Evolutionary conservation across 2,797 vertebrate species (phyloP).

Genomic region (Brachyrhaphis roseni): DNA sequence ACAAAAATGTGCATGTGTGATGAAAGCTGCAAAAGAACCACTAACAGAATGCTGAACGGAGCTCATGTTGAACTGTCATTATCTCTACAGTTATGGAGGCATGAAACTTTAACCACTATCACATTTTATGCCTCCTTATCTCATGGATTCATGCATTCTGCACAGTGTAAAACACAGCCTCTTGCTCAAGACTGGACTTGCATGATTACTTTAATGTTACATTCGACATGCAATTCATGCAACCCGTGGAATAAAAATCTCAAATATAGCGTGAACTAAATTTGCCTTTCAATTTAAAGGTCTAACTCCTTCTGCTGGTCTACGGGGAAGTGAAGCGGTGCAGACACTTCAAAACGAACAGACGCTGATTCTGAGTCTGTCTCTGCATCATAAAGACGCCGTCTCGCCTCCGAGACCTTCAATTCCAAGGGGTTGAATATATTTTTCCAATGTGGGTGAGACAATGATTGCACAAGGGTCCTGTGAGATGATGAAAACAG

Average conservation of each 20-base stretch:
- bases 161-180: slow-evolving; percentile 13
- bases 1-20: slow-evolving; percentile 4
- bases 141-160: slow-evolving; percentile 21
- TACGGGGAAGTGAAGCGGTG: slow-evolving; percentile 25
- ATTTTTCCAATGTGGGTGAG: slow-evolving; percentile 21
- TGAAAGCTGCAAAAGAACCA: slow-evolving; percentile 6
- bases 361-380: slow-evolving; percentile 26
- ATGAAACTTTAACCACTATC: slow-evolving; percentile 19
- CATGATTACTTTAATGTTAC: slow-evolving; percentile 19
- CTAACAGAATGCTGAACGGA: not conserved
- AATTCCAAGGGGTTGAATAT: slow-evolving; percentile 17
- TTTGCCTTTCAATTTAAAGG: slow-evolving; percentile 53
- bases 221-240: slow-evolving; percentile 42
- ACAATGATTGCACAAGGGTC: slow-evolving; percentile 20
- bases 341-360: slow-evolving; percentile 21
- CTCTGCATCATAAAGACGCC: slow-evolving; percentile 20
- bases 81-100: slow-evolving; percentile 36
- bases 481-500: slow-evolving; percentile 20
- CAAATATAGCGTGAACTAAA: slow-evolving; percentile 56
- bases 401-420: slow-evolving; percentile 6
- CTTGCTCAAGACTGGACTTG: slow-evolving; percentile 43
- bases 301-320: slow-evolving; percentile 21
- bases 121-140: slow-evolving; percentile 34
- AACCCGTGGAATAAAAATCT: slow-evolving; percentile 61
- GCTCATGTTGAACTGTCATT: slow-evolving; percentile 11